Evolutionary conservation across 1,140 invertebrate genomes (phyloP).

Genomic region (Plodia interpunctella): DNA sequence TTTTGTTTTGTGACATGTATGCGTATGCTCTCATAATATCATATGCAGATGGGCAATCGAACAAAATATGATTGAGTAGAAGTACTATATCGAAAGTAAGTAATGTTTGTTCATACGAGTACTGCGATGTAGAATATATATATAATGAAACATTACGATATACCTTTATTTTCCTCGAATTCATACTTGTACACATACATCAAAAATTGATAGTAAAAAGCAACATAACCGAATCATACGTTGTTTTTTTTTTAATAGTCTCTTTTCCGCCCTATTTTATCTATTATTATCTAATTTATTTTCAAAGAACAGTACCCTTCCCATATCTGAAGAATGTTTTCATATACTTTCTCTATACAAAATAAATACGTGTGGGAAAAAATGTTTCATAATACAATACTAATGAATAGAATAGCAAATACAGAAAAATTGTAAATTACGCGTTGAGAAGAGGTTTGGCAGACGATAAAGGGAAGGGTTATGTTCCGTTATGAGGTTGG

Average conservation of each 20-base stretch:
- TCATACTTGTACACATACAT: slow-evolving; percentile 75
- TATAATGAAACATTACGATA: slow-evolving; percentile 70
- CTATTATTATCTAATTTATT: too few relatives aligned
- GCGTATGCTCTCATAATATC: slow-evolving; percentile 56
- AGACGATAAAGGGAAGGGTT: too few relatives aligned
- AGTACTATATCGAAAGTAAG: slow-evolving; percentile 69
- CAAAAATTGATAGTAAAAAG: slow-evolving; percentile 76
- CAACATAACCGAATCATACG: slow-evolving; percentile 69
- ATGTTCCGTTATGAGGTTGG: too few relatives aligned
- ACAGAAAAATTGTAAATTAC: too few relatives aligned
- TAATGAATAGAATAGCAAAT: too few relatives aligned
- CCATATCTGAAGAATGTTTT: too few relatives aligned
- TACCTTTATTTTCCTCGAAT: slow-evolving; percentile 74
- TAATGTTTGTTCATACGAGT: slow-evolving; percentile 74
- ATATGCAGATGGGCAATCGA: slow-evolving; percentile 62
- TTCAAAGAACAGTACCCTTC: too few relatives aligned
- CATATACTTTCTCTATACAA: too few relatives aligned
- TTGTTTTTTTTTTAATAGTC: slow-evolving; percentile 54
- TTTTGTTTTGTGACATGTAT: slow-evolving; percentile 59
- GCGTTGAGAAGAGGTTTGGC: too few relatives aligned
- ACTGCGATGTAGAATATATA: slow-evolving; percentile 75
- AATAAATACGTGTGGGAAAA: too few relatives aligned
- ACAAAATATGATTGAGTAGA: slow-evolving; percentile 70
- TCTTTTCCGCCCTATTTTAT: slow-evolving; percentile 19
- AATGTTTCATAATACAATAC: too few relatives aligned